Percentiles rank a stretch among this genome's conserved stretches.
Evolutionary conservation across 2,888 invertebrate species (phyloP).

Genomic region (Microplitis deprimator): DNA sequence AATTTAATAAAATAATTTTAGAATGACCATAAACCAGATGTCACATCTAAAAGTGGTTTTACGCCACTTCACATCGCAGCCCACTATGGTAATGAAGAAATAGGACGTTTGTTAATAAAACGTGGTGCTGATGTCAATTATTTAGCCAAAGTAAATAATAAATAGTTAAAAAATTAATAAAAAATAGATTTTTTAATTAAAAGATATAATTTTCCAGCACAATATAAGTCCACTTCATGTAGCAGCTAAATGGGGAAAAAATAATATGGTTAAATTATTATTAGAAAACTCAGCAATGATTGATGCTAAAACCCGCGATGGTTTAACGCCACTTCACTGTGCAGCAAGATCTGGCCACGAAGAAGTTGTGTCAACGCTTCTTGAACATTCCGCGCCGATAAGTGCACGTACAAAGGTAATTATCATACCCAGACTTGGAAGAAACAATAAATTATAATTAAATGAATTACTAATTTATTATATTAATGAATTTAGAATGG

Average conservation of each 20-base stretch:
- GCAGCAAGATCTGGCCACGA: constrained; percentile 97
- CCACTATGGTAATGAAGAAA: constrained; percentile 97
- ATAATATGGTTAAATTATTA: constrained; percentile 91
- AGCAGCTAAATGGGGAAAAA: constrained; percentile 98
- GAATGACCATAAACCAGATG: constrained; percentile 97
- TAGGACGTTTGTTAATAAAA: constrained; percentile 89
- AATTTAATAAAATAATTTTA: constrained; percentile 62
- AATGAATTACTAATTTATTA: constrained; percentile 14
- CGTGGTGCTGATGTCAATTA: constrained; percentile 96
- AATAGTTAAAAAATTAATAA: not conserved
- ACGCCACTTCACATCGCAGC: constrained; percentile 98
- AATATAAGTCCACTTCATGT: constrained; percentile 99
- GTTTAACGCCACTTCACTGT: constrained; percentile 96
- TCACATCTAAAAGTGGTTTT: constrained; percentile 97
- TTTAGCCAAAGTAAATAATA: constrained; percentile 82
- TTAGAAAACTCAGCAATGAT: constrained; percentile 89
- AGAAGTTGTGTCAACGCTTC: constrained; percentile 89
- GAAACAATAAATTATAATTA: constrained; percentile 5
- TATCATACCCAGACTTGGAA: not conserved
- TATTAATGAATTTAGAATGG: constrained; percentile 77
- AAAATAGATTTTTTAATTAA: constrained; percentile 3
- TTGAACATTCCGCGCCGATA: constrained; percentile 93
- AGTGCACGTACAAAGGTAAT: constrained; percentile 93
- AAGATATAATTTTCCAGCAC: constrained; percentile 74
- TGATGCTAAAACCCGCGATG: constrained; percentile 94